These are phyloP conservation scores for Thymallus thymallus DNA, from an alignment of 2,113 vertebrate species.

Conservation along the genomic window DNA sequence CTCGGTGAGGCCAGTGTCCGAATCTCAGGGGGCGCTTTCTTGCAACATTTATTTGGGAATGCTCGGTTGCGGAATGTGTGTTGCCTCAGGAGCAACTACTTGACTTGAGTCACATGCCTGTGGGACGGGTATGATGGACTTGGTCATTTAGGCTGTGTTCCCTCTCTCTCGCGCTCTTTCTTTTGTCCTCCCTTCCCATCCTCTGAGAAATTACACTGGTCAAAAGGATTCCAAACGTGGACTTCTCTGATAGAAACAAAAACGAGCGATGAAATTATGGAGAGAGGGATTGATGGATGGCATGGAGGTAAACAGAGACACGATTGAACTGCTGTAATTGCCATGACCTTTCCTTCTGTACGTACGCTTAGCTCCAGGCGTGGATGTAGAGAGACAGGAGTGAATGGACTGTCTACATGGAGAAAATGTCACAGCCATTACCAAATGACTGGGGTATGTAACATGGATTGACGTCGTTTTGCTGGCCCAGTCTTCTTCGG, in stretches of 20 bases:
- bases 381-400: background rate
- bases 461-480: background rate
- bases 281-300: slow-evolving; percentile 3
- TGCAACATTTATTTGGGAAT: slow-evolving; percentile 54
- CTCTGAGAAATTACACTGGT: slow-evolving; percentile 36
- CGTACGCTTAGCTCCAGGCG: slow-evolving; percentile 23
- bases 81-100: slow-evolving; percentile 58
- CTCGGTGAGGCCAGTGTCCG: slow-evolving; percentile 27
- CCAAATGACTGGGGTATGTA: background rate
- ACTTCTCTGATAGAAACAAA: slow-evolving; percentile 18
- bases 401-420: slow-evolving; percentile 13
- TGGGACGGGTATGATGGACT: slow-evolving; percentile 46
- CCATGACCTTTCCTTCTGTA: slow-evolving; percentile 48
- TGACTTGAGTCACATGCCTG: slow-evolving; percentile 58
- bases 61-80: slow-evolving; percentile 50
- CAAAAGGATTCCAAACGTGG: slow-evolving; percentile 42
- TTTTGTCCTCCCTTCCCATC: slow-evolving; percentile 27
- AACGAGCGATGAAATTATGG: slow-evolving; percentile 24
- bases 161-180: background rate
- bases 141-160: slow-evolving; percentile 54
- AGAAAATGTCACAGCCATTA: slow-evolving; percentile 37
- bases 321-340: slow-evolving; percentile 40
- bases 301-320: slow-evolving; percentile 26
- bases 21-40: slow-evolving; percentile 36
- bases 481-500: background rate